phyloP scores from a whole-genome alignment of 2,888 invertebrate genomes.

The Siphlonurus alternatus region DNA sequence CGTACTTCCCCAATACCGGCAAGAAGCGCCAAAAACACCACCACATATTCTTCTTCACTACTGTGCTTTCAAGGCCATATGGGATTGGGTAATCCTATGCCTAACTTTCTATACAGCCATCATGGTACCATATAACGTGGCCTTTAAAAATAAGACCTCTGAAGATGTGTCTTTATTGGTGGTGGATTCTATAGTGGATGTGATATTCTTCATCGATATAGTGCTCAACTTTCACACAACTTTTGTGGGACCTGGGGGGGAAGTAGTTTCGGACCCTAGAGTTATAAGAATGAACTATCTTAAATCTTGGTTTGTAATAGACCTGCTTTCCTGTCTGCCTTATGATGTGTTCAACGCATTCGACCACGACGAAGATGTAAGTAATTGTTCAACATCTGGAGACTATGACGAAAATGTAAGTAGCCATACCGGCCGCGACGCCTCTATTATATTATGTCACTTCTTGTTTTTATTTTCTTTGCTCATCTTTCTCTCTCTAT shows the following conservation, averaged over 20 bases:
- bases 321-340: constrained; percentile 95
- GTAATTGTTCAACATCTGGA: constrained; percentile 22
- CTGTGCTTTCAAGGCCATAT: constrained; percentile 97
- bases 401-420: constrained; percentile 14
- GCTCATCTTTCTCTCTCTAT: not conserved
- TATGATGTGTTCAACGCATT: constrained; percentile 99
- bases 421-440: constrained; percentile 5
- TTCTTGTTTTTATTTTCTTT: not conserved
- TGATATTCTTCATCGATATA: constrained; percentile 99
- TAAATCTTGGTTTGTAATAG: constrained; percentile 99
- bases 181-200: constrained; percentile 95
- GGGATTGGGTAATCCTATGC: constrained; percentile 99
- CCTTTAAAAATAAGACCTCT: constrained; percentile 98
- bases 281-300: constrained; percentile 97
- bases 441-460: constrained; percentile 1
- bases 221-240: constrained; percentile 99
- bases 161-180: constrained; percentile 89
- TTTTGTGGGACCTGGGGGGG: constrained; percentile 91
- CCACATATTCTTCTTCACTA: constrained; percentile 99
- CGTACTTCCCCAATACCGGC: constrained; percentile 94
- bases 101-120: constrained; percentile 99
- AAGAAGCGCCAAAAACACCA: constrained; percentile 99
- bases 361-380: constrained; percentile 94
- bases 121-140: constrained; percentile 97
- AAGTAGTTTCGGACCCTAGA: constrained; percentile 97